Base-by-base conservation (phyloP, 1,140 invertebrate species). In the Penaeus chinensis region DNA sequence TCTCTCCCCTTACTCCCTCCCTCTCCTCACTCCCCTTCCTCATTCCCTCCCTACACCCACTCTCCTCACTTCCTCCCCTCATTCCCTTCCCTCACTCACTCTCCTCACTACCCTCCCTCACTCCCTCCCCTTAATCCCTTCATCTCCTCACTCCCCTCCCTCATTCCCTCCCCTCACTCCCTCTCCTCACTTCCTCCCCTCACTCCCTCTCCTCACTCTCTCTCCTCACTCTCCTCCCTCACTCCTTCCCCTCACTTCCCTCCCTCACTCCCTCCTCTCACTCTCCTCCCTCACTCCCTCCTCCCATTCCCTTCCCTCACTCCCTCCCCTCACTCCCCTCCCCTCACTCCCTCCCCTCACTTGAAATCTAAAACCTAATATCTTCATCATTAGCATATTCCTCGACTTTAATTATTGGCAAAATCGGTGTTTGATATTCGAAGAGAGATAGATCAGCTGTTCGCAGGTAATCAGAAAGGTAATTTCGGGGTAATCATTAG, bases 401-500 rank as follows among this genome's bases (percentile, higher is more conserved):
- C 54, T 54, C 54, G 54, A 13, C 71, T 74, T 74, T 74, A 74
- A 74, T 74, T 74, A 74, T 74, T 37, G 71, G 71, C 42, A 74
- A 54, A 74, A 74, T 74, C 71, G 71, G 42, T 74, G 27, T 32
- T 37, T 74, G 27, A 37, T 74, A 32, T 37, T 32, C 71, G 71
- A 74, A 32, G 27, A 74, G 18, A 32, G 71, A 74, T 37, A 74
- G 71, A 37, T 74, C 27, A 32, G 71, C 71, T 32, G 71, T 74
- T 37, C 71, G 54, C 54, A 54, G 54, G 54, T 74, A n/a, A 37
- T 74, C 42, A 74, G 42, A 32, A 27, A 74, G 71, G 71, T 74
- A 74, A 74, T 74, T 74, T 74, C 27, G 71, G 20, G 71, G 27
- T 74, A 74, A 74, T 74, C 71, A 74, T 74, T 74, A 74, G 71